phyloP scores from a whole-genome alignment of 1,140 invertebrate genomes.

The Oryctes rhinoceros region DNA sequence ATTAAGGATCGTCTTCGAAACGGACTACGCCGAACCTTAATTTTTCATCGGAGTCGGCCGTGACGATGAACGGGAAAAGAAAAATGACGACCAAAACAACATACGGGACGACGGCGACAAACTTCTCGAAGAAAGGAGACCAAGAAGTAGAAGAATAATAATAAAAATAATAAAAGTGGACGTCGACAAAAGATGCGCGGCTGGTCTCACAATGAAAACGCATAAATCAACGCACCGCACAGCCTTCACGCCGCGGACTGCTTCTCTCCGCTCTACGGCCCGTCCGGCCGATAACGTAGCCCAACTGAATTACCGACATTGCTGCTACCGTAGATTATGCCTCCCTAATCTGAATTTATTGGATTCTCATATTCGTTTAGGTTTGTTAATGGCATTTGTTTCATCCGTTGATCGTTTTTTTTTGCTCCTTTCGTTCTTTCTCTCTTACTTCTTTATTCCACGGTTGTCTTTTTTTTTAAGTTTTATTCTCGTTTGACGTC shows the following conservation, averaged over 20 bases:
- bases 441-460: too few species aligned
- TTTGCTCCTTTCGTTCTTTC: not conserved
- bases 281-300: constrained; percentile 38
- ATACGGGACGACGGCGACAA: not conserved
- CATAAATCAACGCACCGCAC: constrained; percentile 40
- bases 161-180: constrained; percentile 4
- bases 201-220: constrained; percentile 37
- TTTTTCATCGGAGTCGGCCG: not conserved
- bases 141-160: not conserved
- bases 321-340: constrained; percentile 44
- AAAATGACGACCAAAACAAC: constrained; percentile 5
- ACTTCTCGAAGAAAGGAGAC: not conserved
- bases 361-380: constrained; percentile 43
- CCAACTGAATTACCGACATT: constrained; percentile 43
- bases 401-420: not conserved
- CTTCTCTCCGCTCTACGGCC: too few species aligned
- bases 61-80: constrained; percentile 4
- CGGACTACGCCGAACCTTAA: not conserved
- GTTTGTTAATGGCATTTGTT: constrained; percentile 45
- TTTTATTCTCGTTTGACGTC: constrained; percentile 9
- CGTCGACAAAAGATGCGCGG: constrained; percentile 34
- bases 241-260: constrained; percentile 36
- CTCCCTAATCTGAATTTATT: constrained; percentile 45
- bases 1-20: not conserved
- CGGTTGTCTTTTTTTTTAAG: not conserved